These are phyloP conservation scores for Frankliniella fusca DNA, from an alignment of 2,888 invertebrate species.

Conservation along the genomic window DNA sequence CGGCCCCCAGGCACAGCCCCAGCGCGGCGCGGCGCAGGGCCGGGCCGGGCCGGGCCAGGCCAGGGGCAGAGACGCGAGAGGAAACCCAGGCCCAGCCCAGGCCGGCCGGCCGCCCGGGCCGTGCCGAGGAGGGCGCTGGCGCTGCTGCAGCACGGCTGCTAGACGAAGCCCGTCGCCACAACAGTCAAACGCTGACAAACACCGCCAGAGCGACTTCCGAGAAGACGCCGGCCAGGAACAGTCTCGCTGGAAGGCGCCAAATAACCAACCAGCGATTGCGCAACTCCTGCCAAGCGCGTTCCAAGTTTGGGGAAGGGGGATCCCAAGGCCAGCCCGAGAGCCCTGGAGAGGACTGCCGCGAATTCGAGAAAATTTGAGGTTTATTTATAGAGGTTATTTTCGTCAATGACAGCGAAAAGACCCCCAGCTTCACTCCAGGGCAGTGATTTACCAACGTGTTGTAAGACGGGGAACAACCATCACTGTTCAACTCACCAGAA, in stretches of 20 bases:
- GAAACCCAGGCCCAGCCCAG: not conserved
- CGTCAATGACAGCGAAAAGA: not conserved
- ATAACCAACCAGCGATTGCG: not conserved
- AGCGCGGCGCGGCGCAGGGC: not conserved
- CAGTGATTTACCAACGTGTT: no score
- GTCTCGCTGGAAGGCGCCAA: not conserved
- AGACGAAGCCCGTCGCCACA: not conserved
- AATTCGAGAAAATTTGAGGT: no score
- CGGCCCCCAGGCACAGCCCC: not conserved
- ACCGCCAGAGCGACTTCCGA: not conserved
- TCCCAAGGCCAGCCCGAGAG: no score
- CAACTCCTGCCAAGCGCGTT: not conserved
- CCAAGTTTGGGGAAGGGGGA: no score
- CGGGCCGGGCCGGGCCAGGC: no score
- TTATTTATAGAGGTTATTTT: no score
- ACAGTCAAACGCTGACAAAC: constrained; percentile 17
- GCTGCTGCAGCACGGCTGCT: not conserved
- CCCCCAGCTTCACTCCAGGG: not conserved
- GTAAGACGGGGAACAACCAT: not conserved
- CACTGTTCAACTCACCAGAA: not conserved
- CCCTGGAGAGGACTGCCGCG: no score
- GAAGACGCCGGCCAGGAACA: not conserved
- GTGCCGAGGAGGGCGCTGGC: not conserved
- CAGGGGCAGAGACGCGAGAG: no score
- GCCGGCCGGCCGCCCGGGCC: not conserved